phyloP scores from a whole-genome alignment of 2,797 vertebrate genomes.

The Gymnothorax javanicus region DNA sequence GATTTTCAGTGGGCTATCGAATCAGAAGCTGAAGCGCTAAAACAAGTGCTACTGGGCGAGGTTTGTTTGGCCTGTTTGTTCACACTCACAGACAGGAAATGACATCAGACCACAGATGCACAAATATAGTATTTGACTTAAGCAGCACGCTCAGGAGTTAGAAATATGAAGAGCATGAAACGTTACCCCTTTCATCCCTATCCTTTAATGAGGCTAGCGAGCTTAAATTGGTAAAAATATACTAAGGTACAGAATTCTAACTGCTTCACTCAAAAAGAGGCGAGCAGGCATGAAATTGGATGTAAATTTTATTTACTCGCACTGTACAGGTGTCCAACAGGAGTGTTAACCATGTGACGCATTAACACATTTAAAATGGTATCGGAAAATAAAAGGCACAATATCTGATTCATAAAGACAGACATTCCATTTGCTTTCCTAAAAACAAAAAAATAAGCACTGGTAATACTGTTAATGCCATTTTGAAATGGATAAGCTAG shows the following conservation, averaged over 20 bases:
- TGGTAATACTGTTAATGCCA: constrained; percentile 97
- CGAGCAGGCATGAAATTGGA: not conserved
- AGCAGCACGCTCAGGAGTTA: too few species aligned
- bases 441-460: constrained; percentile 79
- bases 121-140: too few species aligned
- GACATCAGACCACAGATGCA: too few species aligned
- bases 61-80: too few species aligned
- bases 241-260: not conserved
- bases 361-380: constrained; percentile 82
- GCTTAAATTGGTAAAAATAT: too few species aligned
- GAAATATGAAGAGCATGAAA: too few species aligned
- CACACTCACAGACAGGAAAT: too few species aligned
- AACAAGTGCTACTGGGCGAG: too few species aligned
- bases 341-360: constrained; percentile 11
- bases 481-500: constrained; percentile 75
- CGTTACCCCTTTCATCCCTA: too few species aligned
- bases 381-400: constrained; percentile 96
- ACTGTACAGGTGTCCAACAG: constrained; percentile 11
- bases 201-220: too few species aligned
- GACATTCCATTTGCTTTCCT: constrained; percentile 76
- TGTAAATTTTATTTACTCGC: constrained; percentile 16
- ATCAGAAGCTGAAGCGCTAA: too few species aligned
- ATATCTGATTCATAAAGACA: constrained; percentile 76
- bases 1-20: too few species aligned
- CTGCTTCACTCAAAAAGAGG: not conserved